These are phyloP conservation scores for Platysteira castanea DNA, from an alignment of 2,113 vertebrate genomes.

Conservation along the genomic window DNA sequence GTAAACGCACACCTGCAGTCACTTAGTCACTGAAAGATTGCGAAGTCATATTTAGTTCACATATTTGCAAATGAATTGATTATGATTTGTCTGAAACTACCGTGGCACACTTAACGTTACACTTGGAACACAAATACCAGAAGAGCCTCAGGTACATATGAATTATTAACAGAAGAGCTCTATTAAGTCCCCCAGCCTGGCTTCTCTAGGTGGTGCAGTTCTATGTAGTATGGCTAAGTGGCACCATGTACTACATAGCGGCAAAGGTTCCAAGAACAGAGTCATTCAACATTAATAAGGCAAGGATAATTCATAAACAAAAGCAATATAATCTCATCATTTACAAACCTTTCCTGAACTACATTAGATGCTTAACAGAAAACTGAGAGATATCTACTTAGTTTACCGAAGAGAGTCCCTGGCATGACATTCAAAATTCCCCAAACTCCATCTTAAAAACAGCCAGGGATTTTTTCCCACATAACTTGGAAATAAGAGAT, in stretches of 20 bases:
- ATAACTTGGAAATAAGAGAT: neutral
- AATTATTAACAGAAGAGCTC: neutral
- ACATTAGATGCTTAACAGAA: neutral
- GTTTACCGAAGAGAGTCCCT: neutral
- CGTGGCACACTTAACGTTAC: neutral
- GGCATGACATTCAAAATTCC: neutral
- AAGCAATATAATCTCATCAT: neutral
- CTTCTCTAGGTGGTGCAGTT: neutral
- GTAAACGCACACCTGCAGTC: neutral
- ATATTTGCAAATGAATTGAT: conserved; percentile 7
- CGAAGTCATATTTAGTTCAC: neutral
- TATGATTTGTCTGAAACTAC: neutral
- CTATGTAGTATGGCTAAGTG: rapidly evolving
- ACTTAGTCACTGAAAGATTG: neutral
- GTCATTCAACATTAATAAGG: neutral
- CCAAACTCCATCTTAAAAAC: neutral
- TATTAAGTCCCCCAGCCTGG: neutral
- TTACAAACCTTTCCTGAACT: neutral
- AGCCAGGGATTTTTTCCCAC: neutral
- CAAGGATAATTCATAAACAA: neutral
- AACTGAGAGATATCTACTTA: neutral
- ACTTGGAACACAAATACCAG: neutral
- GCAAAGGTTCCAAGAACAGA: neutral
- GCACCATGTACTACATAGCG: neutral
- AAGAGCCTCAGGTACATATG: neutral